Conservation (phyloP, 2,797 vertebrate genomes). For the Sardinella longiceps region DNA sequence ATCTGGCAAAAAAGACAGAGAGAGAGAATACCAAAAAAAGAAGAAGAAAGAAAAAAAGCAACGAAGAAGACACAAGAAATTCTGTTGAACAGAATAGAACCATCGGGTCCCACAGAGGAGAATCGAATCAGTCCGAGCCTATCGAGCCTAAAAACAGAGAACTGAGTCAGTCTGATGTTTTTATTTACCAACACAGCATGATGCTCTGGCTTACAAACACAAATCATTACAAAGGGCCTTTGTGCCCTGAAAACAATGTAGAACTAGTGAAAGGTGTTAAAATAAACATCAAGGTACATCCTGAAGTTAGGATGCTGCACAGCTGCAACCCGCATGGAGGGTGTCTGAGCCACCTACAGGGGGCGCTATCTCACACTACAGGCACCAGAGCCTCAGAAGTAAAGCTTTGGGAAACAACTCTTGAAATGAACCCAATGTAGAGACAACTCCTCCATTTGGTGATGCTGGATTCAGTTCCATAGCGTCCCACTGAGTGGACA, state of each 20-base stretch:
- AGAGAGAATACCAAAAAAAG: background rate
- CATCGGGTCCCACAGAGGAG: conserved; percentile 37
- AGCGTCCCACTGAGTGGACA: too few relatives aligned
- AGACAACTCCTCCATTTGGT: too few relatives aligned
- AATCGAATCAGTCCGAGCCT: background rate
- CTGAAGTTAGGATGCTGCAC: background rate
- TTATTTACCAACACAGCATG: background rate
- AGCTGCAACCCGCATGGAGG: too few relatives aligned
- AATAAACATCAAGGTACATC: background rate
- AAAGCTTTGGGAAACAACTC: too few relatives aligned
- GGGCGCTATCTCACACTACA: too few relatives aligned
- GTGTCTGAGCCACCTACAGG: too few relatives aligned
- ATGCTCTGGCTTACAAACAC: conserved; percentile 27
- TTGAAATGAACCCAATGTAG: too few relatives aligned
- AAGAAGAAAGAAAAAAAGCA: background rate
- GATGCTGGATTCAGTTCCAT: too few relatives aligned
- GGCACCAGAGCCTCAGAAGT: background rate
- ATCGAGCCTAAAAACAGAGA: too few relatives aligned
- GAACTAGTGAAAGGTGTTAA: background rate
- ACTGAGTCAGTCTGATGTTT: background rate
- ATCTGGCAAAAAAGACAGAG: conserved; percentile 30
- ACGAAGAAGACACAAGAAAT: background rate
- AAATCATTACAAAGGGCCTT: background rate
- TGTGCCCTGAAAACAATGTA: background rate
- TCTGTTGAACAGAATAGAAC: conserved; percentile 38